Base-by-base conservation (phyloP, 2,113 vertebrate genomes). In the Oxyura jamaicensis region DNA sequence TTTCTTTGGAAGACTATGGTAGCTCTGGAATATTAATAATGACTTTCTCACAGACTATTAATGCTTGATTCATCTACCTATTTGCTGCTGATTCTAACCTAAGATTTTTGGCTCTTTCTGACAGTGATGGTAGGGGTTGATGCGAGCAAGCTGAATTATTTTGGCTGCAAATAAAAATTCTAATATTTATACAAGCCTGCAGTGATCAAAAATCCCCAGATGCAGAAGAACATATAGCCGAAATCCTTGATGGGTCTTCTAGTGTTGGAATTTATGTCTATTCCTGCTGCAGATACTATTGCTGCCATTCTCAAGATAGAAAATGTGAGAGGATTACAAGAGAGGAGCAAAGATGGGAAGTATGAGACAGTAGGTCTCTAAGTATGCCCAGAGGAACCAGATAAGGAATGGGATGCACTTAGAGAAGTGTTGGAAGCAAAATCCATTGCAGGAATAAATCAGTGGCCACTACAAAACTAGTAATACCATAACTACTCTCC, bases 361-460 rank as follows among this genome's bases (percentile, higher is more conserved):
- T 35, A 72, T 86, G 90, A 92, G 58, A 80, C 82, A 44, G 42
- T 65, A 65, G 79, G 60, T 74, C 62, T 72, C 86, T 59, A 46
- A 52, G 14, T 28, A 52, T 63, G 76, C 83, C 78, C 89, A 63
- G 56, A 92, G 71, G 89, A 94, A 59, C 29, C 42, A 59, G 39
- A 11, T 8, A 69, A 69, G 41, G 50, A 69, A 75, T 17, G 36
- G 75, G 86, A 73, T 46, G 72, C 79, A 68, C 75, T 85, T 79
- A 90, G 59, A 82, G 41, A 82, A 85, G n/a, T 41, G 53, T 48
- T 91, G 75, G 85, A 93, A 91, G 88, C 41, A 87, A 82, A 86
- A 66, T 41, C 20, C 58, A 76, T 73, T 71, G 59, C 75, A 81
- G 75, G 62, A 83, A 86, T 95, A 86, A 93, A 93, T 90, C 78